Evolutionary conservation across 2,888 invertebrate species (phyloP).

Genomic region (Lepidocyrtinus sp.): DNA sequence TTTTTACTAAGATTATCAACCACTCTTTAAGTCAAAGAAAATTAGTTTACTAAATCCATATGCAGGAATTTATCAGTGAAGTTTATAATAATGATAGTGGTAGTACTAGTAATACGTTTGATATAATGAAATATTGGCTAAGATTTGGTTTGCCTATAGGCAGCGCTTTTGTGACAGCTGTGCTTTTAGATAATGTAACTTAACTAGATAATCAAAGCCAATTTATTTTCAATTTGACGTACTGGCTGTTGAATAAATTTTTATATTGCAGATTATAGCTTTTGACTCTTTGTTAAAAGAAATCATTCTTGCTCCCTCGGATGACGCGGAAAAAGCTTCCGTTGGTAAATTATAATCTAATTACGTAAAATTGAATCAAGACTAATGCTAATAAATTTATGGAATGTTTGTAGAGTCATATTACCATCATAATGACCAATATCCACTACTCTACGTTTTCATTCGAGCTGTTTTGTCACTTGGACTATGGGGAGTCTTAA

Average conservation of each 20-base stretch:
- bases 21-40: background rate
- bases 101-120: background rate
- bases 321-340: slow-evolving; percentile 21
- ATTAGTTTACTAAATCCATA: background rate
- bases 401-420: slow-evolving; percentile 38
- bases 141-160: slow-evolving; percentile 55
- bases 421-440: slow-evolving; percentile 39
- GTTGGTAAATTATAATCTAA: slow-evolving; percentile 22
- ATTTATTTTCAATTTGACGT: background rate
- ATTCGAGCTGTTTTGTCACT: slow-evolving; percentile 41
- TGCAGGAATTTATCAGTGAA: background rate
- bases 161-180: slow-evolving; percentile 55
- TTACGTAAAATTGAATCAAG: background rate
- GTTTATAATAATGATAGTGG: background rate
- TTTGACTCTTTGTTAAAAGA: slow-evolving; percentile 52
- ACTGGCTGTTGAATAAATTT: slow-evolving; percentile 8
- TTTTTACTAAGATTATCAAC: background rate
- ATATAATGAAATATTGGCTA: slow-evolving; percentile 45
- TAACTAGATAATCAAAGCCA: background rate
- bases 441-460: slow-evolving; percentile 49
- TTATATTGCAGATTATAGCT: slow-evolving; percentile 48
- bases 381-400: background rate
- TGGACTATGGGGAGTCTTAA: slow-evolving; percentile 39
- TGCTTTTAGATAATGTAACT: slow-evolving; percentile 55
- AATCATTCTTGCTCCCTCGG: slow-evolving; percentile 31